Evolutionary conservation across 2,888 invertebrate genomes (phyloP), one percentile per base, ranked within the genome.

Genomic region (Catocala fraxini): DNA sequence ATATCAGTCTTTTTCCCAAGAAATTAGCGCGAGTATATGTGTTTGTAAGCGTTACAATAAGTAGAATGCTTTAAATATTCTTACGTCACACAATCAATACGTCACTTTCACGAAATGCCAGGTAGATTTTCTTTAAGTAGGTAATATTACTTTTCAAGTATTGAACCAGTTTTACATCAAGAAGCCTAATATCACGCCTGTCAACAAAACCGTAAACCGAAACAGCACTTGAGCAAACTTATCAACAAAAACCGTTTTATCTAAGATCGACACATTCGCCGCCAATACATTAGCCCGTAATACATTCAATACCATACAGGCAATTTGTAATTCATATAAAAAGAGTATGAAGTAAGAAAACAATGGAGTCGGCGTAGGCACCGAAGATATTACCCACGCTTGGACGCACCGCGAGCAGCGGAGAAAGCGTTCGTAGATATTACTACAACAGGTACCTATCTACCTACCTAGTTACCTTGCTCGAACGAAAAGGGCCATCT

Each of bases 371-470:
- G 73, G 83, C 73, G 84, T 80, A 83, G 80, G 74, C 73, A 79
- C 76, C 73, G 71, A 77, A 79, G 79, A 71, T 77, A 85, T 86
- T 87, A 86, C 85, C 79, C 84, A 87, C 89, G 89, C 85, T 84
- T 78, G 79, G 87, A 84, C 86, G 88, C 87, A 87, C 82, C 70
- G 72, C 76, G 77, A 74, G 65, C 72, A 74, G 66, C 72, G 69
- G 89, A 85, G 90, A 90, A 90, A 90, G 90, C 87, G 80, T 78
- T 69, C 51, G 51, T 70, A 59, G 60, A 62, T 70, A 60, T 56
- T 68, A 70, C 65, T 70, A 10, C 55, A 64, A 49, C 52, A 66
- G 53, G 56, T 58, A 25, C 25, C 35, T 39, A 39, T 9, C 35
- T 39, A 9, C 6, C 35, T 39, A 39, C 35, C 35, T 6, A 25